phyloP scores from a whole-genome alignment of 2,888 invertebrate species.

The Synergus laeviventris region DNA sequence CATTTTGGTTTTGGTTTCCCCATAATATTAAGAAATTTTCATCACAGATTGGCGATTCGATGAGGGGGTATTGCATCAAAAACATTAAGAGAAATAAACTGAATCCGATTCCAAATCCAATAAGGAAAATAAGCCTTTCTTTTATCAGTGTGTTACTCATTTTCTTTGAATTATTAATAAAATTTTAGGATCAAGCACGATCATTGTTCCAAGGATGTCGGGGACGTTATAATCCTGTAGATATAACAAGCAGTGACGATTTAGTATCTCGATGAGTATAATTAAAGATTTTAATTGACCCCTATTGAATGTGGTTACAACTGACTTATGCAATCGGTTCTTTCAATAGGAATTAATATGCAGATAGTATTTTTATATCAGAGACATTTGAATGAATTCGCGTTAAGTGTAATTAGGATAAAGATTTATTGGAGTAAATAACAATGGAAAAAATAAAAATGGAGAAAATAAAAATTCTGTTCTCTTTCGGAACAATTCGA shows the following conservation, averaged over 20 bases:
- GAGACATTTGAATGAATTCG: too few species aligned
- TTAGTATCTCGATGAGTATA: slow-evolving; percentile 4
- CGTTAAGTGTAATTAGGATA: too few species aligned
- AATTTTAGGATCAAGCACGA: neutral
- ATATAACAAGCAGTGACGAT: neutral
- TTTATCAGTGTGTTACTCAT: neutral
- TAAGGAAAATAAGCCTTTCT: slow-evolving; percentile 26
- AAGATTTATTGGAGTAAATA: too few species aligned
- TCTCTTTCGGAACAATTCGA: too few species aligned
- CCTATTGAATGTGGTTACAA: neutral
- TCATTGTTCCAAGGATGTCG: neutral
- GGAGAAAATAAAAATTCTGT: too few species aligned
- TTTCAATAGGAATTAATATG: neutral
- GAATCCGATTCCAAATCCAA: slow-evolving; percentile 57
- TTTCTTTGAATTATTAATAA: neutral
- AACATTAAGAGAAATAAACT: slow-evolving; percentile 42
- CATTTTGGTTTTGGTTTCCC: slow-evolving; percentile 1
- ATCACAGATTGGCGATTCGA: slow-evolving; percentile 17
- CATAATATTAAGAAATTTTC: neutral
- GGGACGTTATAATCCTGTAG: neutral
- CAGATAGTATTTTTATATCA: too few species aligned
- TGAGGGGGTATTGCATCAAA: slow-evolving; percentile 37
- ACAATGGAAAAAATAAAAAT: too few species aligned
- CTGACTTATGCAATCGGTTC: neutral
- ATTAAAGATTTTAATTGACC: slow-evolving; percentile 10